Evolutionary conservation across 2,888 invertebrate genomes (phyloP).

Genomic region (Pyrrhopygopsis socrates): DNA sequence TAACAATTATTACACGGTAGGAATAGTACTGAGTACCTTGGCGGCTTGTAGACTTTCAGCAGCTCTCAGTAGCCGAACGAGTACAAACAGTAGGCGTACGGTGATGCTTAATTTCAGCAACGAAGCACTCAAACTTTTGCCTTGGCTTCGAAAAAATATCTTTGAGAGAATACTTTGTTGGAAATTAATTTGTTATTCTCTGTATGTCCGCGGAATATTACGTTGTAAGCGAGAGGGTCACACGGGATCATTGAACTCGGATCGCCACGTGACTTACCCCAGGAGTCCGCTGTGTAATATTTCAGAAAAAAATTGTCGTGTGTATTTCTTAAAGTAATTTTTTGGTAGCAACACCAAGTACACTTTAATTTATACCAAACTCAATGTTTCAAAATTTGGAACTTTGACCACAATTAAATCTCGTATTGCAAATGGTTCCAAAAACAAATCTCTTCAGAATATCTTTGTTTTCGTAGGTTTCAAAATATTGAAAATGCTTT

Average conservation of each 20-base stretch:
- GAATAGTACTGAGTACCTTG: no score
- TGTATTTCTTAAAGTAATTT: no score
- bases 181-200: conserved; percentile 12
- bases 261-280: background rate
- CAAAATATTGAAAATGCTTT: no score
- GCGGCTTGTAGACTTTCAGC: background rate
- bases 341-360: no score
- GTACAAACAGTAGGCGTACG: background rate
- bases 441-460: no score
- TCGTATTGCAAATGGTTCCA: no score
- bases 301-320: no score
- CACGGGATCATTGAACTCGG: conserved; percentile 14
- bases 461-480: no score
- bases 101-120: background rate
- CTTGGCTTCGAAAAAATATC: background rate
- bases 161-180: background rate
- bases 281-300: background rate
- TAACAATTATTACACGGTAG: no score
- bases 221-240: conserved; percentile 4
- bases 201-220: conserved; percentile 4
- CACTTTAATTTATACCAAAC: no score
- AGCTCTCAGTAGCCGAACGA: background rate
- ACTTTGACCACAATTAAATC: no score
- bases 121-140: background rate
- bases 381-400: no score